Evolutionary conservation across 1,140 invertebrate genomes (phyloP).

Genomic region (Teleopsis dalmanni): DNA sequence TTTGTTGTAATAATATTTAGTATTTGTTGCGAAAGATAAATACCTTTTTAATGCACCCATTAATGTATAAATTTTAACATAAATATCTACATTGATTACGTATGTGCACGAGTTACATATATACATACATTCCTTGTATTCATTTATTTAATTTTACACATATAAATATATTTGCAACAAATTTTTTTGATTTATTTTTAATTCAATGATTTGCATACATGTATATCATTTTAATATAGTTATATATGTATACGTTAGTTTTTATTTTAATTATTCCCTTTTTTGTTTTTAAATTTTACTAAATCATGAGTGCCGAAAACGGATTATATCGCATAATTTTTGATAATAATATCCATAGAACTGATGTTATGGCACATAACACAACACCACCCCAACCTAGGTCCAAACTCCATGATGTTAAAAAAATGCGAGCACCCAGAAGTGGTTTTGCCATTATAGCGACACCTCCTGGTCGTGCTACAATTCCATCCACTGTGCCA

Average conservation of each 20-base stretch:
- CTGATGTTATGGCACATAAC: slow-evolving; percentile 65
- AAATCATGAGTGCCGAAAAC: slow-evolving; percentile 63
- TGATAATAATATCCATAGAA: slow-evolving; percentile 78
- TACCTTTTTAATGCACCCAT: neutral
- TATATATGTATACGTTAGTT: slow-evolving; percentile 11
- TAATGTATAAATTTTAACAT: too few species aligned
- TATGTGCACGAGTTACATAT: neutral
- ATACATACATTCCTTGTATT: neutral
- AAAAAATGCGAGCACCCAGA: slow-evolving; percentile 62
- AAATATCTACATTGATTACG: too few species aligned
- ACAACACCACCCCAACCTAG: slow-evolving; percentile 75
- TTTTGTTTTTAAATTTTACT: slow-evolving; percentile 33
- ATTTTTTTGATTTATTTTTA: neutral
- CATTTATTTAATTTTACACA: neutral
- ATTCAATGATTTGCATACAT: slow-evolving; percentile 23
- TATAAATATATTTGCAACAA: neutral
- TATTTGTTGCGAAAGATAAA: neutral
- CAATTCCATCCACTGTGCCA: slow-evolving; percentile 62
- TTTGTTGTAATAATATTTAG: neutral
- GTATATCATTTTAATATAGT: slow-evolving; percentile 22
- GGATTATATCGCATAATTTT: slow-evolving; percentile 86
- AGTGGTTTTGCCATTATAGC: slow-evolving; percentile 36
- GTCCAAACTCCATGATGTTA: slow-evolving; percentile 72
- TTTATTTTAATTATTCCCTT: neutral
- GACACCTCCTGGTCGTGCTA: slow-evolving; percentile 48